Evolutionary conservation across 2,113 vertebrate genomes (phyloP).

Genomic region (Neodontobutis hainanensis): DNA sequence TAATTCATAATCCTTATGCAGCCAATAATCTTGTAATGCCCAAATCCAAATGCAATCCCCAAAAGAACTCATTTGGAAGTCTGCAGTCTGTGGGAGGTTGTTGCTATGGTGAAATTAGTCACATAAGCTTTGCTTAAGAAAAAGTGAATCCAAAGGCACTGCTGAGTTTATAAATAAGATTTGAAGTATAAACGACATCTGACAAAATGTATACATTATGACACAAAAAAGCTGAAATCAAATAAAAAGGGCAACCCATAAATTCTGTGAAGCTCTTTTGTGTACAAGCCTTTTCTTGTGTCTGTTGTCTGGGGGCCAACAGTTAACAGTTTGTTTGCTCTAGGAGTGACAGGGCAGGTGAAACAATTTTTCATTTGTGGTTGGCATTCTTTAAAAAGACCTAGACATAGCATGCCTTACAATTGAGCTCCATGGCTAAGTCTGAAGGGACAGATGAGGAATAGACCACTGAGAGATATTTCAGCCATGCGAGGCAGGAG

Average conservation of each 20-base stretch:
- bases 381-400: conserved; percentile 56
- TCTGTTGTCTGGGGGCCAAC: background rate
- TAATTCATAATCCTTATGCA: conserved; percentile 63
- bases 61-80: conserved; percentile 57
- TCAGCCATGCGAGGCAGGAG: conserved; percentile 32
- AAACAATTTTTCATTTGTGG: conserved; percentile 53
- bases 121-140: conserved; percentile 42
- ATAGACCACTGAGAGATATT: conserved; percentile 57
- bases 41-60: conserved; percentile 68
- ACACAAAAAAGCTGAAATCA: conserved; percentile 29
- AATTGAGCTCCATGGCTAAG: conserved; percentile 32
- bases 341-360: conserved; percentile 64
- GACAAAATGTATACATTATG: background rate
- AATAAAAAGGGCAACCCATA: conserved; percentile 40
- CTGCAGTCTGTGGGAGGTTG: conserved; percentile 43
- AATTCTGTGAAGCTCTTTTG: conserved; percentile 17
- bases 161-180: conserved; percentile 16
- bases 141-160: conserved; percentile 13
- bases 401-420: conserved; percentile 50
- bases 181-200: background rate
- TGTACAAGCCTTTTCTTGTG: conserved; percentile 10
- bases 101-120: conserved; percentile 53
- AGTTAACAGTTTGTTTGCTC: conserved; percentile 7
- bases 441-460: conserved; percentile 53
- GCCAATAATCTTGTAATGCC: conserved; percentile 62